phyloP scores from a whole-genome alignment of 2,888 invertebrate species.

The Apodemia hepburni region DNA sequence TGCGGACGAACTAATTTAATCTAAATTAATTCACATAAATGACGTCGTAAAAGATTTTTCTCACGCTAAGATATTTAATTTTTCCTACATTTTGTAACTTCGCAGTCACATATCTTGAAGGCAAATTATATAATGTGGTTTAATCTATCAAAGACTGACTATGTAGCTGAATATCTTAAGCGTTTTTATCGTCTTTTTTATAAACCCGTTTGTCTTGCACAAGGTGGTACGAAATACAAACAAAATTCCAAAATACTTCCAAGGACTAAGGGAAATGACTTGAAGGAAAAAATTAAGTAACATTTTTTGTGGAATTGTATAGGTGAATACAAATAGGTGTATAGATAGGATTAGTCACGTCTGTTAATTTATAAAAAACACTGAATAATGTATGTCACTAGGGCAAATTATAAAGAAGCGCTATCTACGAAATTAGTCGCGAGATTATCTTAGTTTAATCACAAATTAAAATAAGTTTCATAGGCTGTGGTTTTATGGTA shows the following conservation, averaged over 20 bases:
- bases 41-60: neutral
- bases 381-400: no score
- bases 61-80: neutral
- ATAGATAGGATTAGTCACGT: no score
- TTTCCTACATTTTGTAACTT: neutral
- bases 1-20: neutral
- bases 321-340: neutral
- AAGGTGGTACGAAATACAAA: neutral
- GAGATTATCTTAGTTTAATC: no score
- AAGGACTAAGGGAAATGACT: neutral
- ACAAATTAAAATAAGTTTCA: no score
- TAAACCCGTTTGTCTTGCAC: neutral
- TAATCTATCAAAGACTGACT: neutral
- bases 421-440: no score
- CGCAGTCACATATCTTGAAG: neutral
- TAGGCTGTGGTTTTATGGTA: no score
- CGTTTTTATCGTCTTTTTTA: neutral
- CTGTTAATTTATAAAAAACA: no score
- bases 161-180: neutral
- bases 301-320: neutral
- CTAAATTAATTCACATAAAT: neutral
- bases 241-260: slow-evolving; percentile 3
- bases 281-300: neutral
- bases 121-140: neutral
- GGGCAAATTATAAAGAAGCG: no score